These are phyloP conservation scores for Agrilus planipennis DNA, from an alignment of 1,140 invertebrate genomes.

Conservation along the genomic window DNA sequence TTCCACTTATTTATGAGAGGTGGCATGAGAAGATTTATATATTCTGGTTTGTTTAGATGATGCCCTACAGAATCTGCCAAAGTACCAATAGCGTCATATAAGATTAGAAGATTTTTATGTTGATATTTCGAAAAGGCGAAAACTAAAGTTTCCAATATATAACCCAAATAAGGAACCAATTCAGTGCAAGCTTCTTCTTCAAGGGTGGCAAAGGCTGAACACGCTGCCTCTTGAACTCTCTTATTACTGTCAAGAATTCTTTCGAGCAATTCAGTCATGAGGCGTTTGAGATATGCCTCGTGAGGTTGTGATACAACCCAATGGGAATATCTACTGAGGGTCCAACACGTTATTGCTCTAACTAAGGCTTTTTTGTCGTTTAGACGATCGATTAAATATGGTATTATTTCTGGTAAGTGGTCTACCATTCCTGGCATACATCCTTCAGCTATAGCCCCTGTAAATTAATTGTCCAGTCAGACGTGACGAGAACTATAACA, in stretches of 20 bases:
- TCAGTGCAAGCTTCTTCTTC: slow-evolving; percentile 98
- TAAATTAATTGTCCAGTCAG: neutral
- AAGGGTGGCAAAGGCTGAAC: slow-evolving; percentile 96
- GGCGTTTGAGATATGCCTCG: slow-evolving; percentile 82
- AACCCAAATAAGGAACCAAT: slow-evolving; percentile 92
- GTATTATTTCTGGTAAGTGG: slow-evolving; percentile 90
- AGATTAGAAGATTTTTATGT: slow-evolving; percentile 95
- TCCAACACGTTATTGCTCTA: slow-evolving; percentile 98
- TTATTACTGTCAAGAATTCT: slow-evolving; percentile 96
- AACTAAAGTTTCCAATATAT: slow-evolving; percentile 94
- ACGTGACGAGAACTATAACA: no score
- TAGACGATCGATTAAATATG: slow-evolving; percentile 87
- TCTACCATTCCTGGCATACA: slow-evolving; percentile 96
- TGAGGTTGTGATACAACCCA: slow-evolving; percentile 95
- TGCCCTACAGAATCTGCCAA: slow-evolving; percentile 95
- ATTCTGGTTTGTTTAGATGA: slow-evolving; percentile 93
- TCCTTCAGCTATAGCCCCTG: slow-evolving; percentile 93
- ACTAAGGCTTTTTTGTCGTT: slow-evolving; percentile 93
- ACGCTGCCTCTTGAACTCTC: slow-evolving; percentile 97
- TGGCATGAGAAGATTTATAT: slow-evolving; percentile 94
- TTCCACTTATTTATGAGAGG: slow-evolving; percentile 99
- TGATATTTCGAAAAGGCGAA: slow-evolving; percentile 94
- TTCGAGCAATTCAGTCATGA: slow-evolving; percentile 92
- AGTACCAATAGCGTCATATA: slow-evolving; percentile 98
- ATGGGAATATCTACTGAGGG: slow-evolving; percentile 90